Evolutionary conservation across 1,140 invertebrate species (phyloP), one percentile per base, ranked within the genome.

Genomic region (Leptinotarsa texana): DNA sequence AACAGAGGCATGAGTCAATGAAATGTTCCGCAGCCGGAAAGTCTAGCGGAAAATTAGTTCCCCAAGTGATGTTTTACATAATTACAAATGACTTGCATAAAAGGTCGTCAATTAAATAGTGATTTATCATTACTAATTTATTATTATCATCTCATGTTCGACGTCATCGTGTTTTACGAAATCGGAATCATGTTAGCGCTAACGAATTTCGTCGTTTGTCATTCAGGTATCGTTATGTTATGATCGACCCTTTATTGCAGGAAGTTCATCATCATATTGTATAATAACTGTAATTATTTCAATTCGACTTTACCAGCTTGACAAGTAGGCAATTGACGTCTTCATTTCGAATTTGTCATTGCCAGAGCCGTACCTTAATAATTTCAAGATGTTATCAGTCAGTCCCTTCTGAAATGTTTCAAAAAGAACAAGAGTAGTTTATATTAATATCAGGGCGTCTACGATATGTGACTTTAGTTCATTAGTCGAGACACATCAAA

Each of bases 91-190:
- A 57, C 51, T 57, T 57, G 51, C 51, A 57, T 57, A 57, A 57
- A 57, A 57, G 51, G 51, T 57, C 51, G 51, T 57, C 51, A 57
- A 57, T 57, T 57, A 57, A 57, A 57, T 57, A 57, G 51, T 17
- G n/a, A 57, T 57, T 57, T 57, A 17, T 57, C 51, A 57, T 57
- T 57, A 13, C 15, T 57, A 57, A 57, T 57, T 57, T 15, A 57
- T 57, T 3, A 18, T 57, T 57, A 57, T 42, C 33, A 42, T 57
- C 51, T 8, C 17, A 57, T 57, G 51, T 18, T 18, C n/a, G 13
- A 57, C 51, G 51, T 57, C 51, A 57, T 57, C 51, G 51, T 17
- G 15, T 57, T 57, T 13, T 57, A 57, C 13, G 17, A 18, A 15
- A 18, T 33, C 27, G 27, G 1, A 33, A 33, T 33, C 27, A 33